Evolutionary conservation across 2,888 invertebrate genomes (phyloP).

Genomic region (Nudaria mundana): DNA sequence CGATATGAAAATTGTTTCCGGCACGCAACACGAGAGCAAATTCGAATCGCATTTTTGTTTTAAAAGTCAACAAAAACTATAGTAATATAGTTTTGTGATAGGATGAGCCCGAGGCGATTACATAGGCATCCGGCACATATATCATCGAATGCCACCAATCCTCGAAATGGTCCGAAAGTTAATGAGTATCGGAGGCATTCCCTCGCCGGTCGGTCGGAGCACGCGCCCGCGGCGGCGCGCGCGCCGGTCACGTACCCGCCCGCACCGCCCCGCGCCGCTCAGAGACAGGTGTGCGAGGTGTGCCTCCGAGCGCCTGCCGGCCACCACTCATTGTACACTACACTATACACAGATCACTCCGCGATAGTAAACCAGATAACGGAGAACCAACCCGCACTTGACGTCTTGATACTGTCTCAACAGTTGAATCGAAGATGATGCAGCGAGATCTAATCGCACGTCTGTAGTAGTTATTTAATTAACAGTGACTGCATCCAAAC

Average conservation of each 20-base stretch:
- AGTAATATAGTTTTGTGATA: slow-evolving; percentile 34
- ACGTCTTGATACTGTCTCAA: slow-evolving; percentile 56
- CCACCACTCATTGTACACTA: slow-evolving; percentile 33
- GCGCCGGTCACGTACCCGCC: slow-evolving; percentile 45
- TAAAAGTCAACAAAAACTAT: slow-evolving; percentile 31
- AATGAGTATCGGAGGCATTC: slow-evolving; percentile 73
- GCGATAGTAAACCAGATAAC: slow-evolving; percentile 47
- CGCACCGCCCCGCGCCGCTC: slow-evolving; percentile 39
- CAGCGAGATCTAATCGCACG: slow-evolving; percentile 39
- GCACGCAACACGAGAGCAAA: slow-evolving; percentile 36
- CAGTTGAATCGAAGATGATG: slow-evolving; percentile 47
- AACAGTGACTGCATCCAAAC: slow-evolving; percentile 38
- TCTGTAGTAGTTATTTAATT: slow-evolving; percentile 57
- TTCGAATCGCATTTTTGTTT: slow-evolving; percentile 34
- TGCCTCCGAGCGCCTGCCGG: slow-evolving; percentile 27
- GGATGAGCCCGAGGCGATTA: slow-evolving; percentile 55
- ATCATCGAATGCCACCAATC: slow-evolving; percentile 63
- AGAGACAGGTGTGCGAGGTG: slow-evolving; percentile 46
- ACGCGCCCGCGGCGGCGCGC: slow-evolving; percentile 44
- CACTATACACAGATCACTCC: slow-evolving; percentile 31
- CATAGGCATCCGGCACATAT: slow-evolving; percentile 69
- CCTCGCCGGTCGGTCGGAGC: slow-evolving; percentile 50
- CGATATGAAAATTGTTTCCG: slow-evolving; percentile 41
- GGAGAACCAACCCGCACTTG: slow-evolving; percentile 43
- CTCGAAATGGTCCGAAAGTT: slow-evolving; percentile 71